phyloP scores from a whole-genome alignment of 2,113 vertebrate species.

The Chaetura pelagica region DNA sequence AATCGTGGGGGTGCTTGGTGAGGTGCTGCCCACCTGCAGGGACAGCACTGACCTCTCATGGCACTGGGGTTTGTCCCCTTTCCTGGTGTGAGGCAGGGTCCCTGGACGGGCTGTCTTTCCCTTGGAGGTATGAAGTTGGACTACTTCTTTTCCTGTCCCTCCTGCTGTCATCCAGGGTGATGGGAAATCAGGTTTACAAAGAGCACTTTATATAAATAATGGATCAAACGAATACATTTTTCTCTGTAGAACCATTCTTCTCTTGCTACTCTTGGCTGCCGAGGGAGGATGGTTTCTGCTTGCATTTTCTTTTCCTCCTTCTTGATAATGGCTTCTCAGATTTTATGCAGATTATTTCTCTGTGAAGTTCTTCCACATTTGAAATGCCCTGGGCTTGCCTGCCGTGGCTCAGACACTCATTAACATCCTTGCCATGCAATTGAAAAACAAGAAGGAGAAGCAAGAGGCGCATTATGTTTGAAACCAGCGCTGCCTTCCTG shows the following conservation, averaged over 20 bases:
- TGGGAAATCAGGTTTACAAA: constrained; percentile 66
- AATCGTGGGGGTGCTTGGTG: background rate
- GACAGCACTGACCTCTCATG: background rate
- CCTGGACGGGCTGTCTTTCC: background rate
- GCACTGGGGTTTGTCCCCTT: background rate
- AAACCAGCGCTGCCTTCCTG: background rate
- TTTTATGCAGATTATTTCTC: constrained; percentile 70
- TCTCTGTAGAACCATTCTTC: constrained; percentile 56
- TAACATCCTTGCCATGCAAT: constrained; percentile 30
- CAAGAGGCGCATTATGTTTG: background rate
- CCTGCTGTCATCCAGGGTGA: constrained; percentile 58
- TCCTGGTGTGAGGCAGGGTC: background rate
- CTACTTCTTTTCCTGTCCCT: constrained; percentile 36
- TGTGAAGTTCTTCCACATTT: constrained; percentile 67
- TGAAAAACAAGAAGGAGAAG: constrained; percentile 47
- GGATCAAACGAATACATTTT: constrained; percentile 70
- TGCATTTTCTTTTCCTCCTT: constrained; percentile 48
- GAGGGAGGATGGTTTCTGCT: constrained; percentile 49
- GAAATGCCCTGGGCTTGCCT: constrained; percentile 70
- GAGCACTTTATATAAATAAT: constrained; percentile 72
- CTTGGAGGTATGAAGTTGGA: background rate
- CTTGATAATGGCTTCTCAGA: constrained; percentile 56
- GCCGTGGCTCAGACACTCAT: constrained; percentile 59
- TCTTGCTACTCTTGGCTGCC: constrained; percentile 21
- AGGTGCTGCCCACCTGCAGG: background rate